Evolutionary conservation across 2,888 invertebrate genomes (phyloP).

Genomic region (Pseudoips prasinana): DNA sequence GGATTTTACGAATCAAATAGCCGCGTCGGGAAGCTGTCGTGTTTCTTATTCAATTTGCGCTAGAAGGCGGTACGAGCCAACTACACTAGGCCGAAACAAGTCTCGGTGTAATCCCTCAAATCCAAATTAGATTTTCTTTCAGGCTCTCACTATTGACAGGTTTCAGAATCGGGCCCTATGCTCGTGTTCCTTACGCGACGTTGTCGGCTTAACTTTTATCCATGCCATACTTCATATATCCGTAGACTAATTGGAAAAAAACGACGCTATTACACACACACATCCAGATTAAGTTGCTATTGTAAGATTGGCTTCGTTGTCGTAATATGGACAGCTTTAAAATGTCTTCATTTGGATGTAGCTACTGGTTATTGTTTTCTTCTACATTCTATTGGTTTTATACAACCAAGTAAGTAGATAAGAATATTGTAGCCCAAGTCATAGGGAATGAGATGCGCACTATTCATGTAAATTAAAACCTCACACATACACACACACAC

Average conservation of each 20-base stretch:
- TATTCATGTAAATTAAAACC: too few species aligned
- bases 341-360: too few species aligned
- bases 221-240: slow-evolving; percentile 25
- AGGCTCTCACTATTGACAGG: slow-evolving; percentile 73
- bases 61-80: slow-evolving; percentile 52
- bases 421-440: too few species aligned
- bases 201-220: slow-evolving; percentile 52
- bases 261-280: too few species aligned
- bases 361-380: too few species aligned
- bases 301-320: too few species aligned
- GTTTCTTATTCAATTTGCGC: slow-evolving; percentile 66
- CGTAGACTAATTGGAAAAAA: slow-evolving; percentile 54
- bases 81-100: slow-evolving; percentile 77
- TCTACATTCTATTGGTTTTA: too few species aligned
- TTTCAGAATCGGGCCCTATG: slow-evolving; percentile 47
- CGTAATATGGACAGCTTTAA: too few species aligned
- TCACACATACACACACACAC: too few species aligned
- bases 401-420: too few species aligned
- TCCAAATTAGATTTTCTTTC: slow-evolving; percentile 82
- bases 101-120: slow-evolving; percentile 76
- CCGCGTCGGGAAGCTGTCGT: slow-evolving; percentile 50
- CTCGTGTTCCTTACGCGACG: slow-evolving; percentile 29
- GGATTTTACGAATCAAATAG: slow-evolving; percentile 50
- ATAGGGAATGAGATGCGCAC: too few species aligned
- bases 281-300: too few species aligned